Conservation (phyloP, 2,797 vertebrate species). For the Intellagama lesueurii region DNA sequence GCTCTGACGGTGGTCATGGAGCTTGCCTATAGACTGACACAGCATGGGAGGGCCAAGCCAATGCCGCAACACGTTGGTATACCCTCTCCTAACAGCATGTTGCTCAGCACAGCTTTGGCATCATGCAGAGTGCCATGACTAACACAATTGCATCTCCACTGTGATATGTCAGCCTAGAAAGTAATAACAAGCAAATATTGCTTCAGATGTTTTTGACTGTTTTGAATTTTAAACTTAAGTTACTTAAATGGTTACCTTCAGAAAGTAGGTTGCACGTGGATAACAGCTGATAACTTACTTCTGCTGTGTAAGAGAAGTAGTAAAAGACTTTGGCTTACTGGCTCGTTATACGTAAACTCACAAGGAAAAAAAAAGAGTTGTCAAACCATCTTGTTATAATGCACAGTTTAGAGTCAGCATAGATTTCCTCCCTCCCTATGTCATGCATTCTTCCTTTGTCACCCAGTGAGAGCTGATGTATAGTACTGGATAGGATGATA, state of each 20-base stretch:
- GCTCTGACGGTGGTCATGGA: conserved; percentile 50
- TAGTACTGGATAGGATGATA: no score
- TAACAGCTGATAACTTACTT: conserved; percentile 9
- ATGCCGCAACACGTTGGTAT: conserved; percentile 27
- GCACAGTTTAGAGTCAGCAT: neutral
- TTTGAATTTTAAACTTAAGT: conserved; percentile 36
- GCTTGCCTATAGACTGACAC: conserved; percentile 51
- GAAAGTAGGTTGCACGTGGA: conserved; percentile 2
- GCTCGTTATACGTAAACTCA: conserved; percentile 20
- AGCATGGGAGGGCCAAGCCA: conserved; percentile 25
- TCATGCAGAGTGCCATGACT: conserved; percentile 46
- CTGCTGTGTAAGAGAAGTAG: conserved; percentile 1
- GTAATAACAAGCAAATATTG: conserved; percentile 51
- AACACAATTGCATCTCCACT: conserved; percentile 49
- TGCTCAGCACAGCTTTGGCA: conserved; percentile 48
- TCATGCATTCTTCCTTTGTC: conserved; percentile 23
- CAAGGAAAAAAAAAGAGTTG: neutral
- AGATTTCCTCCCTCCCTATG: conserved; percentile 52
- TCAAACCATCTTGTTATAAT: neutral
- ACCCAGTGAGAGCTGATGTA: no score
- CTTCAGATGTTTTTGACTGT: conserved; percentile 44
- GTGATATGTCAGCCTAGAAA: conserved; percentile 54
- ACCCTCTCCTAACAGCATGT: conserved; percentile 17
- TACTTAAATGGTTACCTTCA: conserved; percentile 24
- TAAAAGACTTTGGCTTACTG: neutral